Evolutionary conservation across 2,797 vertebrate genomes (phyloP).

Genomic region (Pseudochromis fuscus): DNA sequence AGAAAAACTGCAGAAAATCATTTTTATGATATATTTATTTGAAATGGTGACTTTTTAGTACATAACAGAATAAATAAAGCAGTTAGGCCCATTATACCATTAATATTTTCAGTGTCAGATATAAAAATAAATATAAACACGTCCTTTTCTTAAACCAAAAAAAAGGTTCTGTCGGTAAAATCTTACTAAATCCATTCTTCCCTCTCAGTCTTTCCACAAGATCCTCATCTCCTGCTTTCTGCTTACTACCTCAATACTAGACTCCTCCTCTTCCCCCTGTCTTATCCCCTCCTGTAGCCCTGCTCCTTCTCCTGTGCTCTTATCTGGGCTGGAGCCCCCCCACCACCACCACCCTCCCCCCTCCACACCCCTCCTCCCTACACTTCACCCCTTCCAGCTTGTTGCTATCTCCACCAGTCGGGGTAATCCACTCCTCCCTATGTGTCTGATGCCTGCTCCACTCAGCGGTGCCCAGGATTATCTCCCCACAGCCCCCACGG

Average conservation of each 20-base stretch:
- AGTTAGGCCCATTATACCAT: no score
- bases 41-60: background rate
- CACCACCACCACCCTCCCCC: no score
- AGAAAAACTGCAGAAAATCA: background rate
- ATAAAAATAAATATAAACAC: background rate
- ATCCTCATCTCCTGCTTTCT: constrained; percentile 60
- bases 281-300: constrained; percentile 62
- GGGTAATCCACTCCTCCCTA: constrained; percentile 82
- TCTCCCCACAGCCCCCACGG: constrained; percentile 66
- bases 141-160: background rate
- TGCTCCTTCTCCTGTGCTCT: constrained; percentile 52
- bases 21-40: no score
- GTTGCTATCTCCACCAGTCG: constrained; percentile 75
- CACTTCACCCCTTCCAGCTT: constrained; percentile 60
- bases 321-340: constrained; percentile 64
- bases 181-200: constrained; percentile 30
- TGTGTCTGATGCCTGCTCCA: constrained; percentile 77
- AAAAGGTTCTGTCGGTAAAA: background rate
- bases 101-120: constrained; percentile 1
- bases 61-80: background rate
- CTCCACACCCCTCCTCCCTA: background rate
- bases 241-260: constrained; percentile 49
- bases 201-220: constrained; percentile 25
- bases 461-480: constrained; percentile 76
- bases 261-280: constrained; percentile 51